Conservation (phyloP, 2,888 invertebrate species). For the Phytoseiulus persimilis region DNA sequence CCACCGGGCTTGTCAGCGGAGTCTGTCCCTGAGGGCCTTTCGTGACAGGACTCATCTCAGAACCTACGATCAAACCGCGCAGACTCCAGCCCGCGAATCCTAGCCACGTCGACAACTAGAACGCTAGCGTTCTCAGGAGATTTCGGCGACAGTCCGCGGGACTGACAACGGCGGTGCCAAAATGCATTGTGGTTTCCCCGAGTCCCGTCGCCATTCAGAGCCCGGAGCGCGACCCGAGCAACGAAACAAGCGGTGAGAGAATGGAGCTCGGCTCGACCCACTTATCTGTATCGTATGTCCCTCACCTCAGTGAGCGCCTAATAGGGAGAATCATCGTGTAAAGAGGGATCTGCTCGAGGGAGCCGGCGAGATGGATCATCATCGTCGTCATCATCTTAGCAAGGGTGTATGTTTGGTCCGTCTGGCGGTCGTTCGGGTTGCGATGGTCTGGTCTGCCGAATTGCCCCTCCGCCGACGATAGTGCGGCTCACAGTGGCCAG, state of each 20-base stretch:
- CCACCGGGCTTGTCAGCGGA: neutral
- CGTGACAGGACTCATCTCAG: neutral
- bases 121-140: neutral
- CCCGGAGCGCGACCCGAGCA: neutral
- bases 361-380: neutral
- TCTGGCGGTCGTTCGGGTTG: neutral
- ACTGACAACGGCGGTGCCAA: neutral
- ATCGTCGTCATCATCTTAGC: neutral
- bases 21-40: neutral
- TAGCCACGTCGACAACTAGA: neutral
- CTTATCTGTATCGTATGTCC: neutral
- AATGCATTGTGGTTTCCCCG: neutral
- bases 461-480: no score
- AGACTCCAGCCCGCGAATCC: neutral
- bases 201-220: neutral
- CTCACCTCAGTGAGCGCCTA: neutral
- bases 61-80: neutral
- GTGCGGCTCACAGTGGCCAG: no score
- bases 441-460: no score
- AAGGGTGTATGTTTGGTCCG: neutral
- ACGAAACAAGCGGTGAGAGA: neutral
- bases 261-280: neutral
- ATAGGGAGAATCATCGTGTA: slow-evolving; percentile 5
- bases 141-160: neutral
- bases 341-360: neutral